Evolutionary conservation across 2,888 invertebrate species (phyloP), one percentile per base, ranked within the genome.

Genomic region (Endotricha flammealis): DNA sequence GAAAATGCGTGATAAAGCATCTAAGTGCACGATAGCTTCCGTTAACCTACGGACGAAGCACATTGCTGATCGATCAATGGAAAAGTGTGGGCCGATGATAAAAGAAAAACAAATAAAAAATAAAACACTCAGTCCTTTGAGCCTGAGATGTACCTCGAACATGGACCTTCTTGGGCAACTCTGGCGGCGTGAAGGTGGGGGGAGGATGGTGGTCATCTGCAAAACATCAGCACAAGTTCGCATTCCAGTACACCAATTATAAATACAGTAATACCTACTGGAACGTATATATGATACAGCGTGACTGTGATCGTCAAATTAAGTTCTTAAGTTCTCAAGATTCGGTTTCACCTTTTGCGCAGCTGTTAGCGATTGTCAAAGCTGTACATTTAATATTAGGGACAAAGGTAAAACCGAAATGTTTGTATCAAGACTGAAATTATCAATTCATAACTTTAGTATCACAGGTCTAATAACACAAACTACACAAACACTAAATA

Each of bases 121-220:
- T 72, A 64, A 80, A 79, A 57, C 76, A 73, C 82, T 79, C 80
- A 77, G 77, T 73, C 69, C 66, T 72, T 67, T 73, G 73, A 74
- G 76, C 70, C 76, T 76, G 81, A 81, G 77, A 78, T 82, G 88
- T 90, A 95, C 96, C 96, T 95, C 96, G 92, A 89, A 95, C 93
- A 93, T 96, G 96, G 92, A 95, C 95, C 93, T 95, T 94, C 94
- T 97, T 97, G 91, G 96, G 96, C 91, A 97, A 95, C 94, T 96
- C 96, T 92, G 96, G 96, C 91, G 96, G 96, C 90, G 96, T 97
- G 91, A 96, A 96, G 90, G 96, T 96, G 90, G 96, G 96, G 91
- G 95, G 95, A 92, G 95, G 95, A 91, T 95, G 95, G 92, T 95
- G 95, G 91, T 95, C 95, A 95, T 95, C 95, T 95, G 95, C 91